Conservation (phyloP, 64 coral and sea anemone genomes). For the Platygyra sinensis region DNA sequence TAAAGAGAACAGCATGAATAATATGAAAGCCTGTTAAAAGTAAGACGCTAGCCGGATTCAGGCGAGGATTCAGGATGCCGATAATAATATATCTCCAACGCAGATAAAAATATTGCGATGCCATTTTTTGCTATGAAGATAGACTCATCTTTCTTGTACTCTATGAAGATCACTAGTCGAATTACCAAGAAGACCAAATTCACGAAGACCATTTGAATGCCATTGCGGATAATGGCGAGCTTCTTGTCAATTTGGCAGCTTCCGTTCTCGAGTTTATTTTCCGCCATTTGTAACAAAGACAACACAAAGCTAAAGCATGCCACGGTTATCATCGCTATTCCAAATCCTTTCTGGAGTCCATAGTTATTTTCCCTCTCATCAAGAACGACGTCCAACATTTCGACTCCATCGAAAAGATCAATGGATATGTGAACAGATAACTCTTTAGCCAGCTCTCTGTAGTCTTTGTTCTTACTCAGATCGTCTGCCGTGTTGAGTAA, state of each 20-base stretch:
- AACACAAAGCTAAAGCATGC: constrained; percentile 49
- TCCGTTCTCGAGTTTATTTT: constrained; percentile 14
- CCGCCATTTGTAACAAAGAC: background rate
- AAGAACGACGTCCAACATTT: constrained; percentile 44
- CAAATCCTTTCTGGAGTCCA: constrained; percentile 17
- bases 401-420: constrained; percentile 67
- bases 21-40: too few relatives aligned
- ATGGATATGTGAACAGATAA: constrained; percentile 11
- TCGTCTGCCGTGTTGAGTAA: constrained; percentile 28
- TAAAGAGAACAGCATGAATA: too few relatives aligned
- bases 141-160: constrained; percentile 44
- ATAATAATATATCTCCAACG: constrained; percentile 22
- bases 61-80: background rate
- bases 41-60: background rate
- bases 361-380: constrained; percentile 14
- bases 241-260: background rate
- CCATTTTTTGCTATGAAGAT: constrained; percentile 78
- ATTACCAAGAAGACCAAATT: constrained; percentile 58
- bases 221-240: background rate
- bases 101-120: constrained; percentile 35
- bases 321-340: background rate
- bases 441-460: background rate
- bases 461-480: background rate
- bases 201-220: constrained; percentile 26
- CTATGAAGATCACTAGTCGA: constrained; percentile 37